Evolutionary conservation across 1,140 invertebrate species (phyloP), one percentile per base, ranked within the genome.

Genomic region (Dermatophagoides farinae): DNA sequence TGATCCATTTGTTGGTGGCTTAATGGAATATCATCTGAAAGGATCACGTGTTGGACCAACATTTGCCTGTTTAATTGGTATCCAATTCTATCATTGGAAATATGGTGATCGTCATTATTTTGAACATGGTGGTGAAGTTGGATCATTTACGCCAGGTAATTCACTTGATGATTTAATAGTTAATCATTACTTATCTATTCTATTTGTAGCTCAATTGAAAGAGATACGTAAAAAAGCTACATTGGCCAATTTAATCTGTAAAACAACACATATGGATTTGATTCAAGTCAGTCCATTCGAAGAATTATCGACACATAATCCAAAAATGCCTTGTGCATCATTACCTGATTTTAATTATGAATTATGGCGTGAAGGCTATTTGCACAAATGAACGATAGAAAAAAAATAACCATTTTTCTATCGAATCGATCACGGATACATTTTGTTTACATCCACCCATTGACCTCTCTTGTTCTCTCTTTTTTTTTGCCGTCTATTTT

Each of bases 121-220:
- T 62, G 77, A 78, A 50, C 68, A 76, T 61, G 74, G 73, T 20
- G 72, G 72, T 38, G 72, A 77, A 64, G 68, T 72, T 1, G 71
- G 74, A 41, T 75, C 76, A 38, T 76, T 77, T 57, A 71, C 67
- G 1, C 61, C 68, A 61, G 25, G 58, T 60, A 60, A 49, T 31
- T 2, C 43, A n/a, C 43, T 50, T 50, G 47, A 73, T 89, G 22
- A 50, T 25, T 6, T 11, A 55, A 55, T 40, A 4, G 31, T 40
- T 38, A 55, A 55, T 40, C 44, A 58, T 51, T 20, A 78, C 76
- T 22, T 77, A 78, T 63, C 60, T 74, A 57, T 76, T 70, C 60
- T 75, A 67, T 67, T 74, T 71, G 57, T 71, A 73, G 61, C 49
- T 31, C 61, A 62, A 58, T 58, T 62, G 16, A 16, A 51, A 2